Base-by-base conservation (phyloP, 1,140 invertebrate species). In the Zophobas atratus region DNA sequence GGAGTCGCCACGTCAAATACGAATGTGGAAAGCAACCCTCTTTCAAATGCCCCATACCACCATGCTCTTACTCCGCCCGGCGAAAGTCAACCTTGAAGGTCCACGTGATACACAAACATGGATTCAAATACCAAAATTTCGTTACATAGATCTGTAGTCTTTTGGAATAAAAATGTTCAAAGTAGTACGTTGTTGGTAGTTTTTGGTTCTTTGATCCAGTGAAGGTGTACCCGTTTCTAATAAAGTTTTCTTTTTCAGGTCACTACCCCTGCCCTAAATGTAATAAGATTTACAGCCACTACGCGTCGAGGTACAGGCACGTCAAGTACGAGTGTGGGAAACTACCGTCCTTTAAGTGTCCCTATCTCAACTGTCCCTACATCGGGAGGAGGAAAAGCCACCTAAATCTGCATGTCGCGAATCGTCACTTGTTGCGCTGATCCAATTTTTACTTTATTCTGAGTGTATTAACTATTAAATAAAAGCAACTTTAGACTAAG, bases 311-410 rank as follows among this genome's bases (percentile, higher is more conserved):
- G 77, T 89, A 88, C 82, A 87, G 90, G 71, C 92, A 93, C 80
- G 89, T 89, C 77, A 92, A 90, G 79, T 92, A 91, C 83, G 92
- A 93, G 83, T 94, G 93, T 84, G 90, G 90, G 32, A 90, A 91
- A 79, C 87, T 89, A 71, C 91, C 92, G 92, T 92, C 86, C 86
- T 89, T 84, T 91, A 92, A 82, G 89, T 91, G 39, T 86, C 53
- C 49, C 8, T 46, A 70, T 36, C 34, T 53, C 6, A 38, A 75
- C 60, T 78, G 77, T 71, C 35, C 57, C 32, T 78, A 78, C 70
- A 39, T 63, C n/a, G 77, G 56, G 6, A 78, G 73, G 67, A 79
- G 79, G 43, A 81, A 81, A 46, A 78, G 71, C 6, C 78, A 81
- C 36, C 67, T 81, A 1, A 78, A 77, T 32, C 55, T 77, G 8